Evolutionary conservation across 2,888 invertebrate species (phyloP), one percentile per base, ranked within the genome.

Genomic region (Rhamnusium bicolor): DNA sequence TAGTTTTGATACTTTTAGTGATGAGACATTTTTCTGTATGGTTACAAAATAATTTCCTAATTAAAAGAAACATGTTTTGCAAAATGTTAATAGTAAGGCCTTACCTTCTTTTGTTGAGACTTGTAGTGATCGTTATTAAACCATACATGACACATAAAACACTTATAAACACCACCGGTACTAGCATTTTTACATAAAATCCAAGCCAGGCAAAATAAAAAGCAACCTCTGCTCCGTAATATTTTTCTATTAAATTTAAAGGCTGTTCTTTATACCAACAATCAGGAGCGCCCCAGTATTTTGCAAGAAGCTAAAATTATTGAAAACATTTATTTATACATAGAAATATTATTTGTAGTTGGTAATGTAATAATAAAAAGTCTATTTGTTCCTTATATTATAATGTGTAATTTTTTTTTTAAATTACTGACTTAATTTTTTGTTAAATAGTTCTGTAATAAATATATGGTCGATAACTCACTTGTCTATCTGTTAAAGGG

Each of bases 191-290:
- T 4, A 89, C 90, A 81, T 90, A 91, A 81, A 90, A 90, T 14
- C 90, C 90, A 21, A 90, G 82, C 89, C 90, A 92, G 8, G 90
- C 90, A 80, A 91, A 91, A 80, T 91, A 91, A 68, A 91, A 87
- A 0, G 88, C 90, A 32, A 90, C 87, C 85, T 91, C 90, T 40
- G 90, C 89, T 5, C 91, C 91, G 80, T 89, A 90, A 82, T 91
- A 91, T 76, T 89, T 88, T 73, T 90, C 87, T 29, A 93, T 89
- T 49, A 91, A 85, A 82, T 91, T 90, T 8, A 92, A 81, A 0
- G 93, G 93, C 83, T 93, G 93, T 56, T 89, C 88, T 84, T 91
- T 92, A 83, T 90, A 90, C 87, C 90, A 90, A 69, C 88, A 87
- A 24, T 85, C 82, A n/a, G 89, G 87, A 62, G 87, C 87, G 5